Percentiles rank a stretch among this genome's conserved stretches.
phyloP scores from a whole-genome alignment of 2,888 invertebrate genomes.

The Lycocerus yunnanus region DNA sequence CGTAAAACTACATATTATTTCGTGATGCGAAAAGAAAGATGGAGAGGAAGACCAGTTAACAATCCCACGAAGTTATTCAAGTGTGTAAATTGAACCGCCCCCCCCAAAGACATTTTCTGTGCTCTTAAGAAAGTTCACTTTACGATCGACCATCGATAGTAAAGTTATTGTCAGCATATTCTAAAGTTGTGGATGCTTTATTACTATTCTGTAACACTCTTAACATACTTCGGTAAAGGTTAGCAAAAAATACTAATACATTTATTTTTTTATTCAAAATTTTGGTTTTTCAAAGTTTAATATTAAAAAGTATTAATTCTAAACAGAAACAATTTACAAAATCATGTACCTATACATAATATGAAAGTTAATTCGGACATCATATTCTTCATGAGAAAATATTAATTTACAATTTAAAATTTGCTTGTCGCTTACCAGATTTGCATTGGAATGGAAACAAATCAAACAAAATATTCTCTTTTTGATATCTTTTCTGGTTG shows the following conservation, averaged over 20 bases:
- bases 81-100: slow-evolving; percentile 25
- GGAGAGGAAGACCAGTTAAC: slow-evolving; percentile 2
- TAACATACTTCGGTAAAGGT: neutral
- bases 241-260: neutral
- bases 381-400: too few species aligned
- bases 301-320: too few species aligned
- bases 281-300: neutral
- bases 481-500: neutral
- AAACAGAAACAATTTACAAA: too few species aligned
- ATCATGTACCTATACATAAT: too few species aligned
- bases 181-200: slow-evolving; percentile 12
- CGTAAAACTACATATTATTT: too few species aligned
- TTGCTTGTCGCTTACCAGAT: neutral
- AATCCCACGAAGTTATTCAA: slow-evolving; percentile 20
- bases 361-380: too few species aligned
- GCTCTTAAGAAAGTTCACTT: slow-evolving; percentile 16
- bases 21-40: too few species aligned
- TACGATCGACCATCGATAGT: slow-evolving; percentile 13
- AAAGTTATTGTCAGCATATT: slow-evolving; percentile 19
- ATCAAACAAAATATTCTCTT: neutral
- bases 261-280: neutral
- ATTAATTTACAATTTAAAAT: neutral
- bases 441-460: neutral
- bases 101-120: slow-evolving; percentile 20
- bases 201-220: neutral